Conservation (phyloP, 2,113 vertebrate species). For the Columbina picui region DNA sequence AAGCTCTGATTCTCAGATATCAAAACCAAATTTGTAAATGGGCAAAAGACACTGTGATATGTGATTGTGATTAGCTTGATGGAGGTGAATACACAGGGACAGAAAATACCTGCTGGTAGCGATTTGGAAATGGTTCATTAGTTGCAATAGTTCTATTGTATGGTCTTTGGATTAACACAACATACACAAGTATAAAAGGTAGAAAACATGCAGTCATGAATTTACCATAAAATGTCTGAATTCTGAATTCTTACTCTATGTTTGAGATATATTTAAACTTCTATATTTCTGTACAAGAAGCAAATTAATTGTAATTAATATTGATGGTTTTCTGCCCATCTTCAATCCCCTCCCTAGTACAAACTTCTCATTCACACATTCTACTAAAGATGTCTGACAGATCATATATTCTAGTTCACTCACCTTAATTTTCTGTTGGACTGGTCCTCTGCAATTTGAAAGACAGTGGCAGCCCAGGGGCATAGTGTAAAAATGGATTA, state of each 20-base stretch:
- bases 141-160: background rate
- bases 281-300: background rate
- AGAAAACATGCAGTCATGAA: background rate
- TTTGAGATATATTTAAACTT: background rate
- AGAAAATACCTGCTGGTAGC: background rate
- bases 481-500: constrained; percentile 18
- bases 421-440: background rate
- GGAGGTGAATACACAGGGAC: background rate
- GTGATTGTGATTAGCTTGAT: background rate
- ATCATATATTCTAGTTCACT: background rate
- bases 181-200: background rate
- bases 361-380: background rate
- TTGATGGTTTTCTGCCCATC: background rate
- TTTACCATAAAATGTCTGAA: background rate
- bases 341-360: background rate
- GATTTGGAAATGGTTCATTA: background rate
- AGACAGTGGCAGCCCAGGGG: background rate
- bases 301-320: background rate
- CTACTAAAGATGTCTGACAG: background rate
- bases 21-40: background rate
- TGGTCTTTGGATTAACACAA: background rate
- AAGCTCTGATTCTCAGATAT: background rate
- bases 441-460: background rate
- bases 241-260: background rate
- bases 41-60: background rate